Evolutionary conservation across 2,113 vertebrate species (phyloP).

Genomic region (Anoura caudifer): DNA sequence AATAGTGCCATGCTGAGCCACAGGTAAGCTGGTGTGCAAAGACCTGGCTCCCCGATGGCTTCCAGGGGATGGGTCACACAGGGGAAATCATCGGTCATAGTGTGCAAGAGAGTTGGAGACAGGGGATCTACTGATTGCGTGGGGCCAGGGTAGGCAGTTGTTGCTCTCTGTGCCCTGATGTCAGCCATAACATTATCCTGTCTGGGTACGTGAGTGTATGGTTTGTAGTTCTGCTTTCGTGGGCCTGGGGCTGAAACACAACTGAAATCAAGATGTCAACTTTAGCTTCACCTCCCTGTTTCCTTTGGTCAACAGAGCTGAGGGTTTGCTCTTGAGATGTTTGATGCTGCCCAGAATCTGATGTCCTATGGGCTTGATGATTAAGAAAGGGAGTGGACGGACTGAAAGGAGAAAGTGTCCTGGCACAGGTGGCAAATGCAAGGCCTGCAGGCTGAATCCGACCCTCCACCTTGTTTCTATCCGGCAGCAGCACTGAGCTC

Average conservation of each 20-base stretch:
- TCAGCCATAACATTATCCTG: background rate
- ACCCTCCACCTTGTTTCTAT: no score
- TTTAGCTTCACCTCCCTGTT: background rate
- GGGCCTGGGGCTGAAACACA: background rate
- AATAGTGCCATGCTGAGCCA: background rate
- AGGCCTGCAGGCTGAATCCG: no score
- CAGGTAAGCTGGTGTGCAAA: background rate
- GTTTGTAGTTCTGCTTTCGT: background rate
- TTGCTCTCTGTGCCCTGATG: background rate
- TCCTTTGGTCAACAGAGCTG: background rate
- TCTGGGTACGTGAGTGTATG: background rate
- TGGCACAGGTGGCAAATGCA: no score
- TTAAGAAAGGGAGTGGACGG: background rate
- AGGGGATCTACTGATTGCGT: background rate
- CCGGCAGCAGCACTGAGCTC: no score
- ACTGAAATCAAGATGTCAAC: background rate
- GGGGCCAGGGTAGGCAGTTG: background rate
- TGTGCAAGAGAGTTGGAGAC: background rate
- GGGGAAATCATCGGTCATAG: background rate
- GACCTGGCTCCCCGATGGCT: background rate
- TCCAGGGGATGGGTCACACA: background rate
- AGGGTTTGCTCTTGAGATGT: background rate
- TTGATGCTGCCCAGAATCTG: background rate
- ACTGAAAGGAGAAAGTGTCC: background rate
- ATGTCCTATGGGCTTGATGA: background rate